Evolutionary conservation across 2,888 invertebrate species (phyloP), one percentile per base, ranked within the genome.

Genomic region (Autographa gamma): DNA sequence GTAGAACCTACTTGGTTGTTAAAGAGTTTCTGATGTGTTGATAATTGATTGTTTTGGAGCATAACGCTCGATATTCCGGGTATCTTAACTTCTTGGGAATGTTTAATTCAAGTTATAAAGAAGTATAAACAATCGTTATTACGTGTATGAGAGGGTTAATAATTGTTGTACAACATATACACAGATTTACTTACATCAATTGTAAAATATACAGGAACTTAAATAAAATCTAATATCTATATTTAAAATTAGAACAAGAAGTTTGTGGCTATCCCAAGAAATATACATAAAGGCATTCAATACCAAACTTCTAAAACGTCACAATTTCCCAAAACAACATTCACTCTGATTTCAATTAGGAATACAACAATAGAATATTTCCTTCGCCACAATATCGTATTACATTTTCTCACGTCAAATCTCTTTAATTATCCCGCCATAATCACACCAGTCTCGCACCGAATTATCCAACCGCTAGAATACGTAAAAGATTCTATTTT

Each of bases 401-500:
- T 31, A 38, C 61, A 60, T 74, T 74, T 66, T 41, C 62, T 34
- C 69, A 56, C 66, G 66, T 67, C 69, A 73, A 78, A 68, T 60
- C 68, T 60, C 68, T 61, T 66, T 76, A 73, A 79, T 70, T 72
- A 76, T 59, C 43, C 48, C 52, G 56, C 79, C 69, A 78, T 79
- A 79, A 79, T 79, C 73, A 73, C 76, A 60, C 34, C 71, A 56
- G 60, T 63, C 73, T 79, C 69, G 54, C 74, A 77, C 79, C 74
- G 69, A 74, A 79, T 82, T 79, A 81, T 69, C 73, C 70, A 41
- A 63, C 71, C 75, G 64, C 77, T 65, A 63, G 67, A 76, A 73
- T 73, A 69, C 76, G 68, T 68, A 82, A 82, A 81, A 83, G 80
- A 83, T 81, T 83, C 83, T 80, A 83, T 83, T 83, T 76, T 71